Evolutionary conservation across 1,140 invertebrate genomes (phyloP).

Genomic region (Drosophila sechellia): DNA sequence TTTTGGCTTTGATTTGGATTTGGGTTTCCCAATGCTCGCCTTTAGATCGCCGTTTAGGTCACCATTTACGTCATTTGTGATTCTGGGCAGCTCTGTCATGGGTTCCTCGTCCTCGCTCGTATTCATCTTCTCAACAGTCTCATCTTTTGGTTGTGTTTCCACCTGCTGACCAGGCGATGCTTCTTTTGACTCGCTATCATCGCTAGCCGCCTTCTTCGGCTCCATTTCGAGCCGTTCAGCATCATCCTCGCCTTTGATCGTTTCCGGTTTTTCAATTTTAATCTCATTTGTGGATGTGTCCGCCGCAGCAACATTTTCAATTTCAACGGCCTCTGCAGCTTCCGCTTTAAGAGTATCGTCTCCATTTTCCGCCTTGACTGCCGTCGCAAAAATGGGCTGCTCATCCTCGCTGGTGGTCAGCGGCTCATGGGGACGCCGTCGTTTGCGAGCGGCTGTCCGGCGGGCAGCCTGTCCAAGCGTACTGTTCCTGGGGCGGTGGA

Average conservation of each 20-base stretch:
- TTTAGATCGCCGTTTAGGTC: slow-evolving; percentile 60
- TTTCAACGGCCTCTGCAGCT: slow-evolving; percentile 16
- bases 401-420: slow-evolving; percentile 43
- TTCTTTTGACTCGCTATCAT: slow-evolving; percentile 12
- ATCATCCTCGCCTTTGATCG: slow-evolving; percentile 48
- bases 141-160: slow-evolving; percentile 30
- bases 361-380: slow-evolving; percentile 51
- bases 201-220: slow-evolving; percentile 3
- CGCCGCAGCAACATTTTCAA: neutral
- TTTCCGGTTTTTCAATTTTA: slow-evolving; percentile 35
- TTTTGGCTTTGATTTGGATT: slow-evolving; percentile 68
- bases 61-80: slow-evolving; percentile 42
- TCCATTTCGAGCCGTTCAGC: slow-evolving; percentile 18
- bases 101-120: slow-evolving; percentile 73
- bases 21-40: slow-evolving; percentile 42
- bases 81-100: slow-evolving; percentile 14
- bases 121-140: slow-evolving; percentile 72
- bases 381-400: slow-evolving; percentile 45
- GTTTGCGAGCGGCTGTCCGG: slow-evolving; percentile 85
- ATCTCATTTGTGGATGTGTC: slow-evolving; percentile 40
- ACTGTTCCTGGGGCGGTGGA: slow-evolving; percentile 87
- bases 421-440: slow-evolving; percentile 86
- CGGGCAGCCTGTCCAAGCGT: slow-evolving; percentile 82
- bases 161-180: slow-evolving; percentile 4
- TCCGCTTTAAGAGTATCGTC: slow-evolving; percentile 66